Evolutionary conservation across 2,113 vertebrate genomes (phyloP), one percentile per base, ranked within the genome.

Genomic region (Potamarius usumacintae): DNA sequence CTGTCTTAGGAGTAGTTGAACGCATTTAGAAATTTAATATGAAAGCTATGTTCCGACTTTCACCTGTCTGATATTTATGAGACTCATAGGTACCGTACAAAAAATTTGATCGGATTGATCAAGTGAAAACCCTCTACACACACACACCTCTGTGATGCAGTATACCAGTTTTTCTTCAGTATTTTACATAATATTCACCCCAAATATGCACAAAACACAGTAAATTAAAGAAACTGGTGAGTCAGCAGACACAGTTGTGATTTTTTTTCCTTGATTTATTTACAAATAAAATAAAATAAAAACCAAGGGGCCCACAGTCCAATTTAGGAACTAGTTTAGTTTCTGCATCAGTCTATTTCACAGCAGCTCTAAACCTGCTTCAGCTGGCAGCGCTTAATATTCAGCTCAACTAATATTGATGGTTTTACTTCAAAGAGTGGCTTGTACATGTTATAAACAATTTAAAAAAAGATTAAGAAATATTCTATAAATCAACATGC

Each of bases 401-500:
- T 89, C 74, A 88, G 82, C 62, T 78, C 72, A 85, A 87, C 74
- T 82, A 85, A 85, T 67, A 81, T 83, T 9, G 42, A 90, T 82
- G 84, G 84, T 69, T 87, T 83, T 52, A 85, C 83, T 79, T 76
- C 52, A 85, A 89, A 89, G 95, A 96, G 94, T 94, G 96, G 97
- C 96, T 96, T 95, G 93, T 96, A 97, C 96, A 95, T 95, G 95
- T 95, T 96, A 96, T 95, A 95, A 96, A 96, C 95, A 94, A 97
- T 96, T 97, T 3, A 77, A 77, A 77, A 96, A 96, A 94, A 94
- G 93, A 94, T 96, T 95, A 96, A 96, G 96, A 96, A 96, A 96
- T 93, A 96, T 95, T 97, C 96, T 93, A 96, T 95, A 96, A 96
- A 95, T 96, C 95, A 95, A 97, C 97, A 98, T 98, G 97, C 97